These are phyloP conservation scores for Chlamydotis undulata DNA, from an alignment of 2,113 vertebrate species.

Conservation along the genomic window DNA sequence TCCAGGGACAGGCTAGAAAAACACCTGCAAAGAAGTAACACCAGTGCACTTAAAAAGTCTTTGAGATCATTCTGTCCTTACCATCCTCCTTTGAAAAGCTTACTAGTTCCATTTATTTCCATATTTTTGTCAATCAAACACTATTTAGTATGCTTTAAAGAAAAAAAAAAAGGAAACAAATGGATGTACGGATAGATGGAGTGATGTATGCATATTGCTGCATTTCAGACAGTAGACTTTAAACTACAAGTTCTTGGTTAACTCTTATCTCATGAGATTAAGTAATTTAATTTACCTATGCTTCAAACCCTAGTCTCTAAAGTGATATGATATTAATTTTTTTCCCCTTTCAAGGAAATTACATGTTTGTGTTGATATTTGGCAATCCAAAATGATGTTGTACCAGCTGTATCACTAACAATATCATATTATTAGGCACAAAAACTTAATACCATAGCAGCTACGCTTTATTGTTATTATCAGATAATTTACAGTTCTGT, in stretches of 20 bases:
- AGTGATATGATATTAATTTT: not conserved
- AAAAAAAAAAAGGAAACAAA: not conserved
- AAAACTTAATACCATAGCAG: not conserved
- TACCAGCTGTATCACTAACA: not conserved
- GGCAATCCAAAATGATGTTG: not conserved
- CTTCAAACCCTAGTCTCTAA: not conserved
- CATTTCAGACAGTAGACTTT: not conserved
- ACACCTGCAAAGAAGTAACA: not conserved
- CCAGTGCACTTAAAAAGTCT: not conserved
- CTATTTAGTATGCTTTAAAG: not conserved
- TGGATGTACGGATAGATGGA: not conserved
- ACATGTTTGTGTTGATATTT: not conserved
- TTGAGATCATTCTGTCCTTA: not conserved
- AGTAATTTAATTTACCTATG: not conserved
- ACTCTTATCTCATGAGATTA: not conserved
- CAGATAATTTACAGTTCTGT: not conserved
- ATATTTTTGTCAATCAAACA: not conserved
- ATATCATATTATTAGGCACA: not conserved
- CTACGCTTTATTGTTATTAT: not conserved
- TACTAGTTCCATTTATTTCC: not conserved
- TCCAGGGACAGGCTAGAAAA: not conserved
- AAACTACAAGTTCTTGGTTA: not conserved
- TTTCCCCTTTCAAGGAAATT: not conserved
- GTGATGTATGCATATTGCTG: not conserved
- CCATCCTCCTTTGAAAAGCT: not conserved